phyloP scores from a whole-genome alignment of 2,888 invertebrate genomes.

The Zaprionus obscuricornis region DNA sequence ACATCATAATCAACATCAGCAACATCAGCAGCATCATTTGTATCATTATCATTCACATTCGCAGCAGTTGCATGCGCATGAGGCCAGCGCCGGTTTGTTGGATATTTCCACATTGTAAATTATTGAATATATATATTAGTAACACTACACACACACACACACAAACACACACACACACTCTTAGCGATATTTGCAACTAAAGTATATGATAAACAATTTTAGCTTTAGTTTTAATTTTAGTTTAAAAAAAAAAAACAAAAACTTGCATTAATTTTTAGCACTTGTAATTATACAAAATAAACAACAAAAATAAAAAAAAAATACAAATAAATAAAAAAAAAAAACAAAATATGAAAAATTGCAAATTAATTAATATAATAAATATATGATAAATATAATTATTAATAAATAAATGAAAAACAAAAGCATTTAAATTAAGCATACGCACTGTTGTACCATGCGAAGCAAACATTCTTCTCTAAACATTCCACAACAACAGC shows the following conservation, averaged over 20 bases:
- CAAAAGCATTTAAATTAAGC: constrained; percentile 59
- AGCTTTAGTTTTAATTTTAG: constrained; percentile 77
- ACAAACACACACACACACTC: constrained; percentile 19
- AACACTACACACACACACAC: constrained; percentile 24
- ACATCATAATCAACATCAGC: constrained; percentile 53
- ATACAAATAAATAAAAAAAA: constrained; percentile 37
- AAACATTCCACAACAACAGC: constrained; percentile 10
- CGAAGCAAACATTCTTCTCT: constrained; percentile 34
- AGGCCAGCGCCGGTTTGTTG: constrained; percentile 79
- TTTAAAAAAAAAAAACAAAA: too few relatives aligned
- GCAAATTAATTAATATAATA: constrained; percentile 50
- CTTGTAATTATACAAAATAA: constrained; percentile 31
- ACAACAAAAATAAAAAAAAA: constrained; percentile 26
- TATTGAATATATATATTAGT: constrained; percentile 67
- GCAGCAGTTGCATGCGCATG: constrained; percentile 49
- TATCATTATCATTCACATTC: constrained; percentile 66
- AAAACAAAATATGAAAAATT: constrained; percentile 40
- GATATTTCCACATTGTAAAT: constrained; percentile 84
- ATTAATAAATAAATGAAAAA: constrained; percentile 40
- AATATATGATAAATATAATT: constrained; percentile 45
- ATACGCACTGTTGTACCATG: constrained; percentile 75
- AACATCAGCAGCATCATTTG: constrained; percentile 48
- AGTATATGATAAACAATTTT: constrained; percentile 54
- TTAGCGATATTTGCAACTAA: constrained; percentile 31
- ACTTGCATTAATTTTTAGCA: constrained; percentile 48